Evolutionary conservation across 2,888 invertebrate species (phyloP).

Genomic region (Leucophenga maculata): DNA sequence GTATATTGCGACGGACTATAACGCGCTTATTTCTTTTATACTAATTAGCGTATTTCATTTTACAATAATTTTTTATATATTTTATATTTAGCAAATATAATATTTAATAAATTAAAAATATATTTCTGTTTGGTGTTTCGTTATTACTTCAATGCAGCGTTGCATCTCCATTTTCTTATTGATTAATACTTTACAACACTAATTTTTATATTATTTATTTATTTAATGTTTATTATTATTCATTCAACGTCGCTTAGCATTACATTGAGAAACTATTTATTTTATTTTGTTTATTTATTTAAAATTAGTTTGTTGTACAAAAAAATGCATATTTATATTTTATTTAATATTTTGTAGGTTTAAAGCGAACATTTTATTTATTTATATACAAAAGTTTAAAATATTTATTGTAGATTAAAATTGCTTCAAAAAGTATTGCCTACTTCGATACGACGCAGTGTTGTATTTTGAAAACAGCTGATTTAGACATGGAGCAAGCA

Average conservation of each 20-base stretch:
- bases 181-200: background rate
- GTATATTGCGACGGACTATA: too few relatives aligned
- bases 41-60: background rate
- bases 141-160: background rate
- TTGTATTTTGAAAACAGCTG: too few relatives aligned
- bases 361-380: background rate
- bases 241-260: too few relatives aligned
- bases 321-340: constrained; percentile 31
- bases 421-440: too few relatives aligned
- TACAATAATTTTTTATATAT: background rate
- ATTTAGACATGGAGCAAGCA: too few relatives aligned
- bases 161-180: background rate
- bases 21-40: background rate
- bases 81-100: background rate
- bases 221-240: background rate
- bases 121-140: constrained; percentile 11
- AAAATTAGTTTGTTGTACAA: constrained; percentile 48
- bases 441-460: too few relatives aligned
- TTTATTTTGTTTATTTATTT: constrained; percentile 31
- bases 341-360: background rate
- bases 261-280: too few relatives aligned
- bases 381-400: too few relatives aligned
- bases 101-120: constrained; percentile 14
- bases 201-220: background rate
- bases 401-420: too few relatives aligned